Conservation (phyloP, 1,140 invertebrate genomes). For the Pseudobourletiella spinata region DNA sequence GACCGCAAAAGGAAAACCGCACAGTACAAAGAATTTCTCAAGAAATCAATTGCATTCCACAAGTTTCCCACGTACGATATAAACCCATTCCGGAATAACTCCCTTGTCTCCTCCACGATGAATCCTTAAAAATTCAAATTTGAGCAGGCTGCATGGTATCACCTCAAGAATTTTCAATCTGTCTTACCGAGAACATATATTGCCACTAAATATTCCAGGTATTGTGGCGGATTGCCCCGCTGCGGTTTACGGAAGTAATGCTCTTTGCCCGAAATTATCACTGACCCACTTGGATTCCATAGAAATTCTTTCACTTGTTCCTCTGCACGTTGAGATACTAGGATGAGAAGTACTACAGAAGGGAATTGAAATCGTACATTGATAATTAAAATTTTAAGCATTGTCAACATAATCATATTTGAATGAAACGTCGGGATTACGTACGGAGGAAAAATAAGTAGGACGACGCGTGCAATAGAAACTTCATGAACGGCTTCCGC, state of each 20-base stretch:
- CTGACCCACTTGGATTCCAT: conserved; percentile 47
- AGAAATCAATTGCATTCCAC: conserved; percentile 95
- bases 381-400: too few species aligned
- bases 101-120: conserved; percentile 81
- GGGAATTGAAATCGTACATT: too few species aligned
- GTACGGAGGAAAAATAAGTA: conserved; percentile 84
- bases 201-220: conserved; percentile 64
- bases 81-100: conserved; percentile 75
- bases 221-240: conserved; percentile 65
- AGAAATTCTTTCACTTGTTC: conserved; percentile 58
- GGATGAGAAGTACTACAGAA: conserved; percentile 69
- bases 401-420: conserved; percentile 35
- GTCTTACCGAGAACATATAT: conserved; percentile 66
- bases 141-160: too few species aligned
- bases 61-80: conserved; percentile 75
- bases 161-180: too few species aligned
- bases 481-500: conserved; percentile 89
- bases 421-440: too few species aligned
- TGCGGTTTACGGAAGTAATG: conserved; percentile 52
- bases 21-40: conserved; percentile 74
- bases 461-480: conserved; percentile 80
- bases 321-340: conserved; percentile 77
- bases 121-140: conserved; percentile 56
- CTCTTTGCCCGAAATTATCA: too few species aligned
- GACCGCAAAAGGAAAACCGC: conserved; percentile 63